phyloP scores from a whole-genome alignment of 2,113 vertebrate species.

The Prionailurus bengalensis region DNA sequence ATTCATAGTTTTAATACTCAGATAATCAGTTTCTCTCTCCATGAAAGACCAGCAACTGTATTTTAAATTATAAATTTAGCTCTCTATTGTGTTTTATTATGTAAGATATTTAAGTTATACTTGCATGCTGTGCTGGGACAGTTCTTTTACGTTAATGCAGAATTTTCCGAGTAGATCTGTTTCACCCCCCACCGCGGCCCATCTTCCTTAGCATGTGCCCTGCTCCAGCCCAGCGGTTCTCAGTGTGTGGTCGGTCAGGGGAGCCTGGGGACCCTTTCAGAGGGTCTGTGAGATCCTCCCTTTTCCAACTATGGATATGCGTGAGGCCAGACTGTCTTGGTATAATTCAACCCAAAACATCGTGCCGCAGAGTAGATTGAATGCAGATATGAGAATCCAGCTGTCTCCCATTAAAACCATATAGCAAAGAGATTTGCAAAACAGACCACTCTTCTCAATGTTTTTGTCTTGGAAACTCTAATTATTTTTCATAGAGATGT shows the following conservation, averaged over 20 bases:
- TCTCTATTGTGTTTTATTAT: background rate
- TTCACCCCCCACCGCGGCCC: background rate
- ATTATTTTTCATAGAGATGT: background rate
- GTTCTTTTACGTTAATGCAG: background rate
- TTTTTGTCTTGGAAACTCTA: background rate
- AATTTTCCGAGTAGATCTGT: background rate
- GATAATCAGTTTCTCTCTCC: background rate
- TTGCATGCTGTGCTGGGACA: background rate
- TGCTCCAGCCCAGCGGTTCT: background rate
- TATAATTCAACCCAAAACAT: background rate
- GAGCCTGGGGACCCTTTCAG: background rate
- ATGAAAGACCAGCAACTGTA: background rate
- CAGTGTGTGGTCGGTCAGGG: background rate
- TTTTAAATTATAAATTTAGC: slow-evolving; percentile 12
- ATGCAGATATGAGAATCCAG: slow-evolving; percentile 29
- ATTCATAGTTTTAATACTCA: background rate
- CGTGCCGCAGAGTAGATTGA: background rate
- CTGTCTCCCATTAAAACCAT: slow-evolving; percentile 31
- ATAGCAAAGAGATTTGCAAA: background rate
- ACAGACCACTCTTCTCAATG: background rate
- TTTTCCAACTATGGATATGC: background rate
- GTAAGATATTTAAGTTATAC: background rate
- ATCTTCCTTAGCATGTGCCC: background rate
- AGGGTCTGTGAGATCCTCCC: background rate
- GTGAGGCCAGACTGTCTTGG: slow-evolving; percentile 26